Percentiles rank a stretch among this genome's conserved stretches.
These are phyloP conservation scores for Speoplatyrhinus poulsoni DNA, from an alignment of 2,113 vertebrate genomes.

Conservation along the genomic window DNA sequence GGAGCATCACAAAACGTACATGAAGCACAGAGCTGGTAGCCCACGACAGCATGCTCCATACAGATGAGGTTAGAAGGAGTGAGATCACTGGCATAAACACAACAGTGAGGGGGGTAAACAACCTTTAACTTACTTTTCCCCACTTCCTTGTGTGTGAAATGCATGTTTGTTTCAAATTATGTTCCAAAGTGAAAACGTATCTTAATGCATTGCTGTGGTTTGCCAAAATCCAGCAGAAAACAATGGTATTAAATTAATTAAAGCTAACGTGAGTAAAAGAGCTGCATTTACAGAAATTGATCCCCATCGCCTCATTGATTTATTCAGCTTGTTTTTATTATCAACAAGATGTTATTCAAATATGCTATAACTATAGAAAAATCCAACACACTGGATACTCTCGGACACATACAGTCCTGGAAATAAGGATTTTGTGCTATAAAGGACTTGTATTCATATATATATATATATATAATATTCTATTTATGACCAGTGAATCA, in stretches of 20 bases:
- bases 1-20: constrained; percentile 62
- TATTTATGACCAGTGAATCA: constrained; percentile 46
- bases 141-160: constrained; percentile 17
- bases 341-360: not conserved
- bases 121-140: constrained; percentile 6
- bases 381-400: not conserved
- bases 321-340: not conserved
- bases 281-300: not conserved
- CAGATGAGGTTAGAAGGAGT: constrained; percentile 52
- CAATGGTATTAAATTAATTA: no score
- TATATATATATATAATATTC: no score
- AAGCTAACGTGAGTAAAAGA: no score
- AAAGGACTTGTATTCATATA: constrained; percentile 23
- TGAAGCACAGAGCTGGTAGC: constrained; percentile 44
- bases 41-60: constrained; percentile 60
- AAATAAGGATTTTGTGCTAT: constrained; percentile 3
- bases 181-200: not conserved
- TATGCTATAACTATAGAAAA: not conserved
- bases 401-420: no score
- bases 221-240: no score
- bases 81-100: constrained; percentile 54
- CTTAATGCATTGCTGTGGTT: no score
- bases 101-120: constrained; percentile 49
- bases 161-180: not conserved
- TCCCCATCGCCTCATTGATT: not conserved